Conservation (phyloP, 2,797 vertebrate species). For the Poecilia velifera region DNA sequence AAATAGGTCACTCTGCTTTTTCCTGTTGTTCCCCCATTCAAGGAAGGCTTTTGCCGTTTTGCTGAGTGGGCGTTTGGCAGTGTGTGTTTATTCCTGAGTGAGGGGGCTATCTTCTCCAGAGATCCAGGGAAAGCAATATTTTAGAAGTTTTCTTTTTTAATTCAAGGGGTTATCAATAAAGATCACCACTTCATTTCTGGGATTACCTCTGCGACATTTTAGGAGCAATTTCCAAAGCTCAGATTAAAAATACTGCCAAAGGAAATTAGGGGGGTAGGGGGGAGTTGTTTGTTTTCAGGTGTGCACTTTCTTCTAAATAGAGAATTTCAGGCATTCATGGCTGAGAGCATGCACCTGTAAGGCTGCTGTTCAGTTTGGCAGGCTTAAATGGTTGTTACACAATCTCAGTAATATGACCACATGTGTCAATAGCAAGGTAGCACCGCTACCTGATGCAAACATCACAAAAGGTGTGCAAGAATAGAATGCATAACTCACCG, state of each 20-base stretch:
- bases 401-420: slow-evolving; percentile 5
- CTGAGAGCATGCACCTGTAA: background rate
- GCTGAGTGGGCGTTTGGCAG: slow-evolving; percentile 37
- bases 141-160: background rate
- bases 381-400: background rate
- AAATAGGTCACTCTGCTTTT: slow-evolving; percentile 39
- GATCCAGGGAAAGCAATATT: slow-evolving; percentile 16
- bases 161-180: no score
- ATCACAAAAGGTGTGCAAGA: slow-evolving; percentile 45
- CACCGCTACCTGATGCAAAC: slow-evolving; percentile 48
- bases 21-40: slow-evolving; percentile 24
- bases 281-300: background rate
- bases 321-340: background rate
- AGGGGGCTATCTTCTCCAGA: slow-evolving; percentile 26
- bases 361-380: background rate
- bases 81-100: slow-evolving; percentile 25
- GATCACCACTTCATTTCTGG: background rate
- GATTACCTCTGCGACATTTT: background rate
- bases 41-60: slow-evolving; percentile 51
- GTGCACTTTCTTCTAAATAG: slow-evolving; percentile 1
- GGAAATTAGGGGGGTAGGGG: no score
- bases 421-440: slow-evolving; percentile 13
- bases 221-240: background rate
- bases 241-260: background rate
- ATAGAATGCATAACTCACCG: slow-evolving; percentile 15